Evolutionary conservation across 1,140 invertebrate species (phyloP).

Genomic region (Helicoverpa armigera): DNA sequence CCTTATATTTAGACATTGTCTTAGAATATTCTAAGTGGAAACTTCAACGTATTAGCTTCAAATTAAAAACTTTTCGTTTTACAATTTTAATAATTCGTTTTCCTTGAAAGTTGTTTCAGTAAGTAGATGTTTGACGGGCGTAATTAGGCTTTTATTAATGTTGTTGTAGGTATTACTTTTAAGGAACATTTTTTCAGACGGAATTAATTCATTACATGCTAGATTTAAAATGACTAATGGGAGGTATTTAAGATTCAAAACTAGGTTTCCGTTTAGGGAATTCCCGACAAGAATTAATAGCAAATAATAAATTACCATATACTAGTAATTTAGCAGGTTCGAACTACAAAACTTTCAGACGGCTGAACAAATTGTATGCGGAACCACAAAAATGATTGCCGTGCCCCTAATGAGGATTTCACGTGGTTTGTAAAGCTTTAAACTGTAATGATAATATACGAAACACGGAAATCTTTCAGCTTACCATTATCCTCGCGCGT

Average conservation of each 20-base stretch:
- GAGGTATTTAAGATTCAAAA: neutral
- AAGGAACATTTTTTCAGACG: too few species aligned
- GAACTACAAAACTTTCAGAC: constrained; percentile 4
- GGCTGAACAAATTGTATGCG: constrained; percentile 2
- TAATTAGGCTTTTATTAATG: constrained; percentile 5
- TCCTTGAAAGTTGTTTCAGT: neutral
- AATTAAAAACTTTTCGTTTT: constrained; percentile 22
- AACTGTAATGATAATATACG: constrained; percentile 18
- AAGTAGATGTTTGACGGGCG: neutral
- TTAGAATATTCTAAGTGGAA: neutral
- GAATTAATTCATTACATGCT: too few species aligned
- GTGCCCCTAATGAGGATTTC: constrained; percentile 30
- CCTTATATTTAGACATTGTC: neutral
- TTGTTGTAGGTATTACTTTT: neutral
- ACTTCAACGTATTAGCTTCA: neutral
- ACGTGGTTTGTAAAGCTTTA: constrained; percentile 22
- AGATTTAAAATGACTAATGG: neutral
- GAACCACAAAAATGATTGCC: constrained; percentile 27
- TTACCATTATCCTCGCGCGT: neutral
- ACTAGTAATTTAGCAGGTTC: constrained; percentile 2
- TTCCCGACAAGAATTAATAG: too few species aligned
- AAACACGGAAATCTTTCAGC: neutral
- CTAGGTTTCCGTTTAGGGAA: too few species aligned
- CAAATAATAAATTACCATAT: neutral
- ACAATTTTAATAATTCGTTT: constrained; percentile 18